phyloP scores from a whole-genome alignment of 2,113 vertebrate species.

The Bos indicus region DNA sequence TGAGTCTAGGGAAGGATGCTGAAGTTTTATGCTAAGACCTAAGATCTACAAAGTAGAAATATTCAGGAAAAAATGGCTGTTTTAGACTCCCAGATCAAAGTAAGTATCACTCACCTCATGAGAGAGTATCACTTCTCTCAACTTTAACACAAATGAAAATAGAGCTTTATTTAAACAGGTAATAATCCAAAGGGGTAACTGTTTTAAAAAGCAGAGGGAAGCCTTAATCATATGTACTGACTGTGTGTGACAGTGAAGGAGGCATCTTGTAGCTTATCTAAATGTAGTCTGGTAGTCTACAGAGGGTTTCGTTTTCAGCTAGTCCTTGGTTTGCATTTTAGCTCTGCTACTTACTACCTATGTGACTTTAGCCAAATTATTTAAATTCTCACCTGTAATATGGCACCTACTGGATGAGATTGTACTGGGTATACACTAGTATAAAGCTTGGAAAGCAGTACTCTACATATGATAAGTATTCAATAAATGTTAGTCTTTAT shows the following conservation, averaged over 20 bases:
- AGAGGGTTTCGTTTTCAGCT: background rate
- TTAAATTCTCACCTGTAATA: background rate
- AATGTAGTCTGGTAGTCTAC: background rate
- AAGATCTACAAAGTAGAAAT: background rate
- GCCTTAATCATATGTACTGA: background rate
- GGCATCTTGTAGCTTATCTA: background rate
- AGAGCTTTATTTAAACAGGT: background rate
- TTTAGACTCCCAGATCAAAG: background rate
- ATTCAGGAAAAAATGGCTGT: background rate
- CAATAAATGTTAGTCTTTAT: background rate
- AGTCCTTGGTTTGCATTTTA: background rate
- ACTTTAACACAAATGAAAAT: background rate
- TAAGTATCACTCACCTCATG: background rate
- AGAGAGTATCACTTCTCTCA: background rate
- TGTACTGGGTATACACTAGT: background rate
- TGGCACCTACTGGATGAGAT: background rate
- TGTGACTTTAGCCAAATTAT: background rate
- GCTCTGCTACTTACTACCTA: background rate
- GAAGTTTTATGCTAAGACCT: background rate
- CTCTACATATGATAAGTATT: background rate
- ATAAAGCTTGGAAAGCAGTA: background rate
- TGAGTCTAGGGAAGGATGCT: background rate
- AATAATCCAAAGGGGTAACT: background rate
- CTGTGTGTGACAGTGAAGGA: background rate
- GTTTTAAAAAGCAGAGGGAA: background rate